Evolutionary conservation across 2,888 invertebrate species (phyloP), one percentile per base, ranked within the genome.

Genomic region (Callyntrura sp.): DNA sequence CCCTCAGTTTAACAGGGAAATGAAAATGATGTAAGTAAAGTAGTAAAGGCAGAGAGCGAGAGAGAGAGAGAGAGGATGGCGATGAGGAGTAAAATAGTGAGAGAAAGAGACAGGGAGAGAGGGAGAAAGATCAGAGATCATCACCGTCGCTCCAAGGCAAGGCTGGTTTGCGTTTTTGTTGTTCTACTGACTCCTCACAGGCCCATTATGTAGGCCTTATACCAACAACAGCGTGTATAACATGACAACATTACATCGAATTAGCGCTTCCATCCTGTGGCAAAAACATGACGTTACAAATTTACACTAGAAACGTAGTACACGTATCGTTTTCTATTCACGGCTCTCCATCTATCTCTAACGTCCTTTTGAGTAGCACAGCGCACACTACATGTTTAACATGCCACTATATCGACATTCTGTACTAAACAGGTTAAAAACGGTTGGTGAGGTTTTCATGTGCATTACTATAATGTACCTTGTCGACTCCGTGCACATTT

Each of bases 41-140:
- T 88, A 76, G 83, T 88, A 76, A 88, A 83, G 73, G 73, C 76
- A 76, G 83, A 83, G 83, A 62, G 68, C 2, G 35, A 35, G 76
- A 76, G 48, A 48, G 25, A 17, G 6, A 43, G 43, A 70, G 48
- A 51, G 45, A 51, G 12, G n/a, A 51, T 85, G 57, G 65, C 28
- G 85, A 60, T 60, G 76, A 60, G 81, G 60, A 83, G 51, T 48
- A 68, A 65, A 51, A 14, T 5, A 82, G 65, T 28, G 45, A 62
- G 79, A 68, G 70, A 25, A 9, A 55, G 35, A 35, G 35, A 35
- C 35, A 35, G 6, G 35, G 35, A 35, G 51, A 51, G 23, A 70
- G 12, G 65, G 68, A 83, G 73, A 28, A 35, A 84, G 88, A 88
- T 84, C 88, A 88, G 88, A 88, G 88, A 88, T 88, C 88, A 88